Percentiles rank a stretch among this genome's conserved stretches.
Evolutionary conservation across 2,797 vertebrate genomes (phyloP).

Genomic region (Hyperoplus immaculatus): DNA sequence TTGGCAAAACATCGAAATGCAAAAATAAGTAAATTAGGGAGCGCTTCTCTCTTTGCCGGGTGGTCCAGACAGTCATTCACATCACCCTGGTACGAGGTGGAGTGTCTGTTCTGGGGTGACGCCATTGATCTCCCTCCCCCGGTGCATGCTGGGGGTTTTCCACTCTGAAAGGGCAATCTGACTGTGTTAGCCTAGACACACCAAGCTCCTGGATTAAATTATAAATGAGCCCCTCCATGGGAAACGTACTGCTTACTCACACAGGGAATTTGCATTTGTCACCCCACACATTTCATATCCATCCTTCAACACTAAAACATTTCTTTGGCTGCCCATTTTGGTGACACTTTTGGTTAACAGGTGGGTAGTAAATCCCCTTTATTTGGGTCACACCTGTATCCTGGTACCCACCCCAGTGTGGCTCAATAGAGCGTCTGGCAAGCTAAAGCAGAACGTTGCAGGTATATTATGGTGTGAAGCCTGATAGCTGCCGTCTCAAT

Average conservation of each 20-base stretch:
- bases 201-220: slow-evolving; percentile 81
- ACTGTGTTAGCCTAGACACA: slow-evolving; percentile 80
- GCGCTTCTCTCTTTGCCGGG: slow-evolving; percentile 6
- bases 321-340: slow-evolving; percentile 15
- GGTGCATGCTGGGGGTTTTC: slow-evolving; percentile 78
- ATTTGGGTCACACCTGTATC: slow-evolving; percentile 71
- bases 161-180: slow-evolving; percentile 83
- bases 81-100: slow-evolving; percentile 59
- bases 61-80: slow-evolving; percentile 38
- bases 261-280: slow-evolving; percentile 57
- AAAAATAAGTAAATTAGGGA: not conserved
- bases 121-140: slow-evolving; percentile 78
- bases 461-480: slow-evolving; percentile 58
- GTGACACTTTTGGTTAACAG: slow-evolving; percentile 49
- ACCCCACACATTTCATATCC: slow-evolving; percentile 8
- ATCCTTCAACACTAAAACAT: not conserved
- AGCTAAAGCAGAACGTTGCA: slow-evolving; percentile 38
- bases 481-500: slow-evolving; percentile 56
- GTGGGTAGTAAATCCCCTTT: slow-evolving; percentile 61
- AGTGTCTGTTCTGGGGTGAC: slow-evolving; percentile 67
- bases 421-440: slow-evolving; percentile 57
- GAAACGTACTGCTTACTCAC: slow-evolving; percentile 71
- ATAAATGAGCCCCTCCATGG: slow-evolving; percentile 83
- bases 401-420: slow-evolving; percentile 13
- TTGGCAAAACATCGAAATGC: slow-evolving; percentile 23